Percentiles rank a stretch among this genome's conserved stretches.
These are phyloP conservation scores for Nesoenas mayeri DNA, from an alignment of 2,113 vertebrate genomes.

Conservation along the genomic window DNA sequence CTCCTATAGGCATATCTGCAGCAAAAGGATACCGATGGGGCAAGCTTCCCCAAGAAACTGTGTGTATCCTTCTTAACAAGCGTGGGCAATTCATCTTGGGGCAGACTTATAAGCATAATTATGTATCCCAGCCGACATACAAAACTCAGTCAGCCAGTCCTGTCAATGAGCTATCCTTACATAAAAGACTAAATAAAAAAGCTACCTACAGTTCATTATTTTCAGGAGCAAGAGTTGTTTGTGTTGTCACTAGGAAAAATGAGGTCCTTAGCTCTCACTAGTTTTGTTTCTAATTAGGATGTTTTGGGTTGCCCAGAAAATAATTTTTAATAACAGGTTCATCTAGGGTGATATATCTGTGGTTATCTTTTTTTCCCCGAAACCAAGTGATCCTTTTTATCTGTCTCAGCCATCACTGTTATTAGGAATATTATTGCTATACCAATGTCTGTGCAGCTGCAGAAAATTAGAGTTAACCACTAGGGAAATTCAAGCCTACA, in stretches of 20 bases:
- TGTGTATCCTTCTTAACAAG: background rate
- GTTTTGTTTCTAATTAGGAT: background rate
- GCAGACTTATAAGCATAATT: background rate
- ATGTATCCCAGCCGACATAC: background rate
- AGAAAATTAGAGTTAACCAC: slow-evolving; percentile 65
- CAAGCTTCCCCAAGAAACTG: background rate
- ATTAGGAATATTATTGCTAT: slow-evolving; percentile 50
- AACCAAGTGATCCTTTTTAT: slow-evolving; percentile 33
- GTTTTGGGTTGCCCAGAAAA: background rate
- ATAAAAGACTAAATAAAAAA: background rate
- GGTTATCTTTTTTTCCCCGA: background rate
- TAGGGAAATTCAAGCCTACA: slow-evolving; percentile 48
- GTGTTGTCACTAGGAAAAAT: background rate
- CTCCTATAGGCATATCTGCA: background rate
- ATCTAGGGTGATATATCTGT: background rate
- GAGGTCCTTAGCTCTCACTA: background rate
- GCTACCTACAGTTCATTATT: background rate
- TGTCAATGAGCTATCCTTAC: background rate
- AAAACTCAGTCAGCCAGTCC: background rate
- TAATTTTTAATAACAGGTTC: background rate
- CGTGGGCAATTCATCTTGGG: background rate
- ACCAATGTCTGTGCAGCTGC: slow-evolving; percentile 61
- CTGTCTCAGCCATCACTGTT: slow-evolving; percentile 22
- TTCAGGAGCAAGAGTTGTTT: background rate
- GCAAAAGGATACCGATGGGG: background rate